A percentile compares a stretch with the other conserved stretches of the same genome.
Conservation (phyloP, 2,113 vertebrate species). For the Perca fluviatilis region DNA sequence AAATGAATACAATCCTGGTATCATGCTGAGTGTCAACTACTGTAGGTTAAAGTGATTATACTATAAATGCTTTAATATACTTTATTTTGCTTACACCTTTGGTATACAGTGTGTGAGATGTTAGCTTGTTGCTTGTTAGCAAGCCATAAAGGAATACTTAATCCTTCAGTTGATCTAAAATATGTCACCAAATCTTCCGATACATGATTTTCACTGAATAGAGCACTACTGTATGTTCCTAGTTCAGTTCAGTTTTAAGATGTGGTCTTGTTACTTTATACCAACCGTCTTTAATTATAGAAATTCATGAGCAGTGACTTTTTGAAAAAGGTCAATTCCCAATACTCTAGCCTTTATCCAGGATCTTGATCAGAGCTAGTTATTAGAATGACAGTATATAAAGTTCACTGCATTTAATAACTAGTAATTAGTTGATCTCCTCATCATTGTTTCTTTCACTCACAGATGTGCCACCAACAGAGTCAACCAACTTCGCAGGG, state of each 20-base stretch:
- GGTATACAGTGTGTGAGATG: neutral
- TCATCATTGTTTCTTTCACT: conserved; percentile 40
- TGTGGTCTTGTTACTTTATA: neutral
- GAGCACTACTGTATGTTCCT: too few species aligned
- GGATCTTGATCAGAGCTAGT: neutral
- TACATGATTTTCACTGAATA: neutral
- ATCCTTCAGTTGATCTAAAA: neutral
- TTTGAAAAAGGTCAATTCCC: neutral
- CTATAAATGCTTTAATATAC: neutral
- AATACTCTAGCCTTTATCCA: neutral
- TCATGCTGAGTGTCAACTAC: neutral
- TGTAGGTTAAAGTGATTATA: too few species aligned
- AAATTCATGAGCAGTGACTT: neutral
- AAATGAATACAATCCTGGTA: neutral
- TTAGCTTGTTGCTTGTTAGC: neutral
- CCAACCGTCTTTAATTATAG: neutral
- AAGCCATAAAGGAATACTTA: neutral
- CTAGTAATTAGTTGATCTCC: neutral
- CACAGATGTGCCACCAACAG: conserved; percentile 87
- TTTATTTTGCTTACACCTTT: neutral
- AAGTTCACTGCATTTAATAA: neutral
- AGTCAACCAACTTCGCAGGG: conserved; percentile 85
- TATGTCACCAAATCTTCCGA: too few species aligned
- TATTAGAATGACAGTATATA: neutral
- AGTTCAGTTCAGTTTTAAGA: neutral